A percentile compares a stretch with the other conserved stretches of the same genome.
These are phyloP conservation scores for Eunapius fragilis DNA, from an alignment of 37 sponge, comb jelly and placozoan genomes.

Conservation along the genomic window DNA sequence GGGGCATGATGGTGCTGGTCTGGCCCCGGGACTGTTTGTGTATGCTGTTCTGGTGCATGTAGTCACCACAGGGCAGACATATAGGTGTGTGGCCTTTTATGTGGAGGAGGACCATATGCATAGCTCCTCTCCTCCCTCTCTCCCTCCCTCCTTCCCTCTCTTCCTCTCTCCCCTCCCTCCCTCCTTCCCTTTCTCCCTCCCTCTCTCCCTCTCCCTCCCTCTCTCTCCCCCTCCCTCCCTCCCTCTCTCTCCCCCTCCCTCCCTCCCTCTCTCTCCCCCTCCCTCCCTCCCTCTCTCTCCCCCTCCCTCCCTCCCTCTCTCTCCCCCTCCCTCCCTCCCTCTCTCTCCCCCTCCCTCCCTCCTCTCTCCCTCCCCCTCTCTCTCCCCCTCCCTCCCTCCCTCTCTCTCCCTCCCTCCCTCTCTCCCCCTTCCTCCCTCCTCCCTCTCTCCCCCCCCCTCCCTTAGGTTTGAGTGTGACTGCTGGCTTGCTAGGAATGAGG, in stretches of 20 bases:
- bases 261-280: not conserved
- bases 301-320: not conserved
- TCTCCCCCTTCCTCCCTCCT: not conserved
- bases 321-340: not conserved
- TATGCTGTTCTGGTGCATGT: slow-evolving; percentile 89
- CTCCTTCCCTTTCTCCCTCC: too few relatives aligned
- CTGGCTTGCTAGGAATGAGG: slow-evolving; percentile 76
- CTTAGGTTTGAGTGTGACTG: slow-evolving; percentile 62
- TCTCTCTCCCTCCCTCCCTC: not conserved
- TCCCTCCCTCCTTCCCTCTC: too few relatives aligned
- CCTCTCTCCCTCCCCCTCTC: not conserved
- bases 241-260: too few relatives aligned
- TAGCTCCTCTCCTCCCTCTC: too few relatives aligned
- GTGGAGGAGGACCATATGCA: too few relatives aligned
- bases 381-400: not conserved
- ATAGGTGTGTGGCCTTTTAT: slow-evolving; percentile 37
- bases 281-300: not conserved
- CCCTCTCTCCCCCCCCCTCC: not conserved
- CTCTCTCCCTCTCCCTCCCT: too few relatives aligned
- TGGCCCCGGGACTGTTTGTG: slow-evolving; percentile 75
- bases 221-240: too few relatives aligned
- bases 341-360: too few relatives aligned
- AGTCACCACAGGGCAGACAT: slow-evolving; percentile 83
- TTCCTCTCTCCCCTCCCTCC: too few relatives aligned
- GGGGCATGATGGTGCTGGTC: slow-evolving; percentile 91